Conservation (phyloP, 1,140 invertebrate species). For the Penaeus japonicus region DNA sequence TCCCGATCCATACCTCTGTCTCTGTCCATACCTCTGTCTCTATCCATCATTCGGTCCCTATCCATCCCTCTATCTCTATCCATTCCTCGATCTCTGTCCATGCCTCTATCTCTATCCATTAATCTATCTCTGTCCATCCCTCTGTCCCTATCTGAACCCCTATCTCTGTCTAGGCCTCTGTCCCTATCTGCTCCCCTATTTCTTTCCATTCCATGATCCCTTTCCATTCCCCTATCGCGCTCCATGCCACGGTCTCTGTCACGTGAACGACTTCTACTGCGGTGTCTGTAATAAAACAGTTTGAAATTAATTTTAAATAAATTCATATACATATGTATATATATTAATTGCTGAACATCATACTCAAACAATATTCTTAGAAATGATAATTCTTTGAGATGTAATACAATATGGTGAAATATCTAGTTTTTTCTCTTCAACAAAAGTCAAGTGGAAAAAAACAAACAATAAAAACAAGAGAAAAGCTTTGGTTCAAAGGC, state of each 20-base stretch:
- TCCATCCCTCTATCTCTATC: conserved; percentile 28
- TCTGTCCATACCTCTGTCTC: conserved; percentile 30
- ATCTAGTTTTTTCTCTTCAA: too few relatives aligned
- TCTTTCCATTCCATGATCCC: conserved; percentile 25
- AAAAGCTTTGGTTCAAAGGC: too few relatives aligned
- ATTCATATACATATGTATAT: too few relatives aligned
- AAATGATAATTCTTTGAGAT: too few relatives aligned
- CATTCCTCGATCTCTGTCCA: conserved; percentile 18
- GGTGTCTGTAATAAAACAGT: conserved; percentile 37
- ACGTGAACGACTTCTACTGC: conserved; percentile 44
- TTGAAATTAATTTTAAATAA: not conserved
- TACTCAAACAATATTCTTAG: not conserved
- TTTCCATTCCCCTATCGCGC: conserved; percentile 66
- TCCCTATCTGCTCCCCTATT: conserved; percentile 36
- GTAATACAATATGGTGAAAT: too few relatives aligned
- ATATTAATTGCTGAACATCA: not conserved
- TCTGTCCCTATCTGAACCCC: not conserved
- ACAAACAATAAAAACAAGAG: too few relatives aligned
- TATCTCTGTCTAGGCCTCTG: conserved; percentile 24
- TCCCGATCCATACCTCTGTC: conserved; percentile 32
- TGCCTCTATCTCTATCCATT: conserved; percentile 2
- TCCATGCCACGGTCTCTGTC: conserved; percentile 65
- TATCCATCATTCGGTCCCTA: conserved; percentile 28
- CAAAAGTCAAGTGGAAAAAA: too few relatives aligned
- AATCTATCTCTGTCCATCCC: not conserved